Percentiles rank a stretch among this genome's conserved stretches.
These are phyloP conservation scores for Sander vitreus DNA, from an alignment of 2,113 vertebrate genomes.

Conservation along the genomic window DNA sequence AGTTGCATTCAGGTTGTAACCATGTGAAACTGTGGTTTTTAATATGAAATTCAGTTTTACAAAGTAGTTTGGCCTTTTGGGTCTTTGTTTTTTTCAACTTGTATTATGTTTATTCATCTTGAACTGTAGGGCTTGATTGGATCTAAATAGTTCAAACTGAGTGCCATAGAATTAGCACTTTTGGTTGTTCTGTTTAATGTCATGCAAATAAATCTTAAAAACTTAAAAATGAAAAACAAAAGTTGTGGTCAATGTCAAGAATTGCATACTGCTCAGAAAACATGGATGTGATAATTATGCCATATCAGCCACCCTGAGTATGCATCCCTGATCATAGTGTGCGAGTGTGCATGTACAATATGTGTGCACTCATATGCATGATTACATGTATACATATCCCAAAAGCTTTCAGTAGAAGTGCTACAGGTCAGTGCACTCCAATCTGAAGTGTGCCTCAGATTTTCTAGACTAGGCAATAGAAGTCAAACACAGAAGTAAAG, in stretches of 20 bases:
- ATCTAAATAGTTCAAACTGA: background rate
- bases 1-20: no score
- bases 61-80: no score
- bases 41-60: no score
- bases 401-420: conserved; percentile 21
- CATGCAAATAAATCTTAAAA: background rate
- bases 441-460: conserved; percentile 43
- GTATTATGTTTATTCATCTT: no score
- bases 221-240: background rate
- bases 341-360: conserved; percentile 6
- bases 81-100: no score
- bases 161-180: background rate
- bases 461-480: conserved; percentile 41
- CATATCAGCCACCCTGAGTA: conserved; percentile 1
- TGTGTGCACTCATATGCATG: conserved; percentile 33
- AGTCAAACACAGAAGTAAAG: conserved; percentile 37
- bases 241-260: background rate
- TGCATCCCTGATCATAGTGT: conserved; percentile 1
- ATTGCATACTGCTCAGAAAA: background rate
- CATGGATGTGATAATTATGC: conserved; percentile 8
- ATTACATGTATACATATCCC: conserved; percentile 42
- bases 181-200: background rate
- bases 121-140: no score
- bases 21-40: no score
- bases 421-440: conserved; percentile 48